Evolutionary conservation across 1,140 invertebrate genomes (phyloP).

Genomic region (Olivierus martensii): DNA sequence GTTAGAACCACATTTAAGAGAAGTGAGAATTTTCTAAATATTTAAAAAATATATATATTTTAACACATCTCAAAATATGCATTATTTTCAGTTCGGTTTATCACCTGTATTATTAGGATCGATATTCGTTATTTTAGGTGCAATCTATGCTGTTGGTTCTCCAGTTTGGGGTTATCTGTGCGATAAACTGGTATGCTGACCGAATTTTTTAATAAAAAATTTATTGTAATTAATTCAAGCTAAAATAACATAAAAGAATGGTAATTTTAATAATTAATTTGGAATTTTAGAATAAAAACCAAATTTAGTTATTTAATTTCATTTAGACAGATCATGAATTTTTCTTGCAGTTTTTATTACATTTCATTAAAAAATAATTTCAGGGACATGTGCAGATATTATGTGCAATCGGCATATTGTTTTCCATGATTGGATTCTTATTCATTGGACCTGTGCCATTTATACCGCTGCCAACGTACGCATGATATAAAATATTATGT

Average conservation of each 20-base stretch:
- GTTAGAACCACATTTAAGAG: slow-evolving; percentile 27
- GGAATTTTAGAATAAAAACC: too few species aligned
- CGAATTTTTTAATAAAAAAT: neutral
- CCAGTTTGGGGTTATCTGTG: slow-evolving; percentile 67
- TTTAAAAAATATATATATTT: too few species aligned
- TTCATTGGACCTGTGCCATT: slow-evolving; percentile 20
- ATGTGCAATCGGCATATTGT: slow-evolving; percentile 5
- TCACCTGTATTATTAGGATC: slow-evolving; percentile 57
- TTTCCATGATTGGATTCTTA: slow-evolving; percentile 12
- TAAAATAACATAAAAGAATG: too few species aligned
- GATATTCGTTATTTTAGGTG: slow-evolving; percentile 81
- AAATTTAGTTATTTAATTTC: too few species aligned
- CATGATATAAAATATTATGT: too few species aligned
- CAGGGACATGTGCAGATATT: slow-evolving; percentile 14
- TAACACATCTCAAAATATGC: too few species aligned
- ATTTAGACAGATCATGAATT: too few species aligned
- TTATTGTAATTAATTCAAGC: too few species aligned
- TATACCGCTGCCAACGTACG: slow-evolving; percentile 19
- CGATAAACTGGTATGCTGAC: slow-evolving; percentile 32
- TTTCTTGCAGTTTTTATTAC: too few species aligned
- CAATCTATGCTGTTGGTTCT: slow-evolving; percentile 62
- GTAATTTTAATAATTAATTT: too few species aligned
- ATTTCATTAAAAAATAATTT: too few species aligned
- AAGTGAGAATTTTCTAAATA: too few species aligned
- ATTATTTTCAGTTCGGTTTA: slow-evolving; percentile 40